Conservation (phyloP, 2,113 vertebrate species). For the Atherinomorus stipes region DNA sequence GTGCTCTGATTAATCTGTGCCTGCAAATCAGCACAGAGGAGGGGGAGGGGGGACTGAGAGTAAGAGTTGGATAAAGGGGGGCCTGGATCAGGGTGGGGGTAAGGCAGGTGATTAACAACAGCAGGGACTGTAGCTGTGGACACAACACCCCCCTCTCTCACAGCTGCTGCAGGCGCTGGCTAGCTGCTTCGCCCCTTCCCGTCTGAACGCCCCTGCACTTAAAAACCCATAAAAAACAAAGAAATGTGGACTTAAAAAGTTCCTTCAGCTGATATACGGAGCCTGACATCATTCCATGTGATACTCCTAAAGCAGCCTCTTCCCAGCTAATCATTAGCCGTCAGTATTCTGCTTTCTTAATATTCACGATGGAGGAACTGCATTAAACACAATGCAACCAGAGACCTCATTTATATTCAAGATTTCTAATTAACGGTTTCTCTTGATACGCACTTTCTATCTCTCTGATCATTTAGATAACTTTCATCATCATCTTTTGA, state of each 20-base stretch:
- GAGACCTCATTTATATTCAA: constrained; percentile 59
- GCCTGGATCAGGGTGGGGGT: constrained; percentile 24
- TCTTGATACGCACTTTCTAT: constrained; percentile 65
- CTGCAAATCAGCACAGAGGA: constrained; percentile 96
- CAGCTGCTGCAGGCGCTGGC: constrained; percentile 78
- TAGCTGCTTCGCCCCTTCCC: constrained; percentile 68
- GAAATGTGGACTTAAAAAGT: constrained; percentile 25
- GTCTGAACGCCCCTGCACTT: constrained; percentile 54
- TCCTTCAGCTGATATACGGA: constrained; percentile 9
- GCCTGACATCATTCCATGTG: constrained; percentile 22
- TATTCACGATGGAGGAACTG: constrained; percentile 48
- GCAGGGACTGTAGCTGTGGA: constrained; percentile 81
- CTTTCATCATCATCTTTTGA: constrained; percentile 75
- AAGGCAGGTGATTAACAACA: constrained; percentile 93
- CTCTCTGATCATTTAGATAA: constrained; percentile 74
- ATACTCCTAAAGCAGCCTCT: constrained; percentile 39
- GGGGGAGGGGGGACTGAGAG: constrained; percentile 73
- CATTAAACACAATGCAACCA: constrained; percentile 61
- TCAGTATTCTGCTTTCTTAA: constrained; percentile 55
- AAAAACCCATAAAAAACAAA: constrained; percentile 1
- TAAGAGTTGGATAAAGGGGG: neutral
- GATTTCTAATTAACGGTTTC: constrained; percentile 72
- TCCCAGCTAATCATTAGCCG: constrained; percentile 60
- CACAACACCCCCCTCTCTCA: constrained; percentile 45
- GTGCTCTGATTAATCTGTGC: constrained; percentile 98